A percentile compares a stretch with the other conserved stretches of the same genome.
These are phyloP conservation scores for Patella caerulea DNA, from an alignment of 2,888 invertebrate species.

Conservation along the genomic window DNA sequence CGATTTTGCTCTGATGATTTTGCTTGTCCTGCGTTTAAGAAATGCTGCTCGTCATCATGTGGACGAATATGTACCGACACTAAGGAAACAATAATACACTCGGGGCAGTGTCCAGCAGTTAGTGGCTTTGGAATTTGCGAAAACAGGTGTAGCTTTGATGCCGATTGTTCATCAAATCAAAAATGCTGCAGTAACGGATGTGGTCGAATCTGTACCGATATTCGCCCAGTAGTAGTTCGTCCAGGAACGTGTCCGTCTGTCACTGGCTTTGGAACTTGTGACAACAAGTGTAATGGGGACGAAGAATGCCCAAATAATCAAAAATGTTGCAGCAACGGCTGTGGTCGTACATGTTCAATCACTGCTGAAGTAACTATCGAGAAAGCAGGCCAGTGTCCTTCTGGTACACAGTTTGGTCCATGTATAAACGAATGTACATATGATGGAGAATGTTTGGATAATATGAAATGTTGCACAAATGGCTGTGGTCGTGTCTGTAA, in stretches of 20 bases:
- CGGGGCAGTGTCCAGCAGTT: neutral
- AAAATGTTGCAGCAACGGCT: neutral
- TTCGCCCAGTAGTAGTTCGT: neutral
- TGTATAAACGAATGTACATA: neutral
- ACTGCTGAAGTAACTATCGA: neutral
- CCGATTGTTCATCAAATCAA: neutral
- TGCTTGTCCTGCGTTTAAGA: neutral
- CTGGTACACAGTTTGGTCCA: neutral
- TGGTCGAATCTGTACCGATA: neutral
- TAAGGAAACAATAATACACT: neutral
- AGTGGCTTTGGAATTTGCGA: neutral
- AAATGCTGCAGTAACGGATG: slow-evolving; percentile 2
- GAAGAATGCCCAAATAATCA: neutral
- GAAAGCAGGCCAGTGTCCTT: neutral
- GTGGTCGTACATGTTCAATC: neutral
- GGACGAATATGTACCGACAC: neutral
- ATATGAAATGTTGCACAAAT: neutral
- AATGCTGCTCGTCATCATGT: neutral
- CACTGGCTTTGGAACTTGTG: neutral
- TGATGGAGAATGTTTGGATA: neutral
- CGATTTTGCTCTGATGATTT: neutral
- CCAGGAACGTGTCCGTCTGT: neutral
- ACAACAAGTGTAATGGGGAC: neutral
- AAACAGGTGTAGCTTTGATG: neutral
- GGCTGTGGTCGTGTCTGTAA: neutral